Evolutionary conservation across 2,797 vertebrate genomes (phyloP).

Genomic region (Squalus acanthias): DNA sequence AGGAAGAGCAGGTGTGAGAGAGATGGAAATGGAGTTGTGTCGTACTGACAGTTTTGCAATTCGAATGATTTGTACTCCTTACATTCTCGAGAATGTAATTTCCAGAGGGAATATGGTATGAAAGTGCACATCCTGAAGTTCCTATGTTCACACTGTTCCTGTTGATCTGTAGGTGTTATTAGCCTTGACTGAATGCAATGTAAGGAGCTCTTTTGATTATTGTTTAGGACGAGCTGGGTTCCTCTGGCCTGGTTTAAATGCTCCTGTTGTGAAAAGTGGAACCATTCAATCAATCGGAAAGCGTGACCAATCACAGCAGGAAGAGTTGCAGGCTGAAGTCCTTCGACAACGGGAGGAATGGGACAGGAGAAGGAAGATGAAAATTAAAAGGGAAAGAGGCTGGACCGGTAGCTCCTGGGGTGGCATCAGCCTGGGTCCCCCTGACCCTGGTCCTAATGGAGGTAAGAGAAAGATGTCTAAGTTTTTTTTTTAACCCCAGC

Average conservation of each 20-base stretch:
- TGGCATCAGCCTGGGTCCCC: conserved; percentile 75
- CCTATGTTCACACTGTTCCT: background rate
- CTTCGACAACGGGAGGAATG: conserved; percentile 69
- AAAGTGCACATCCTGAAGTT: background rate
- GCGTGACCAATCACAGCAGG: conserved; percentile 64
- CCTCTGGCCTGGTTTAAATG: conserved; percentile 88
- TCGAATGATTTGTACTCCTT: conserved; percentile 23
- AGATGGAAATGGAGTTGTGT: background rate
- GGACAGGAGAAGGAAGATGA: conserved; percentile 70
- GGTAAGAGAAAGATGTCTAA: conserved; percentile 57
- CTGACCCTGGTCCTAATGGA: conserved; percentile 84
- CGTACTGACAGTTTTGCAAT: background rate
- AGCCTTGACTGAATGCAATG: conserved; percentile 26
- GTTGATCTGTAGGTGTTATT: background rate
- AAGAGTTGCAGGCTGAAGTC: conserved; percentile 62
- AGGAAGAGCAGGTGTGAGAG: background rate
- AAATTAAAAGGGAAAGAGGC: conserved; percentile 75
- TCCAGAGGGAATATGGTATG: background rate
- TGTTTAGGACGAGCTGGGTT: conserved; percentile 72
- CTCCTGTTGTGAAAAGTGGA: conserved; percentile 63
- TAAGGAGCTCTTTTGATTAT: background rate
- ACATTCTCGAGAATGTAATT: background rate
- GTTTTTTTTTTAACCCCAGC: background rate
- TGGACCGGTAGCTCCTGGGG: conserved; percentile 87
- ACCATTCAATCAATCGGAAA: conserved; percentile 56